Conservation (phyloP, 64 coral and sea anemone species). For the Trachythela sp. region DNA sequence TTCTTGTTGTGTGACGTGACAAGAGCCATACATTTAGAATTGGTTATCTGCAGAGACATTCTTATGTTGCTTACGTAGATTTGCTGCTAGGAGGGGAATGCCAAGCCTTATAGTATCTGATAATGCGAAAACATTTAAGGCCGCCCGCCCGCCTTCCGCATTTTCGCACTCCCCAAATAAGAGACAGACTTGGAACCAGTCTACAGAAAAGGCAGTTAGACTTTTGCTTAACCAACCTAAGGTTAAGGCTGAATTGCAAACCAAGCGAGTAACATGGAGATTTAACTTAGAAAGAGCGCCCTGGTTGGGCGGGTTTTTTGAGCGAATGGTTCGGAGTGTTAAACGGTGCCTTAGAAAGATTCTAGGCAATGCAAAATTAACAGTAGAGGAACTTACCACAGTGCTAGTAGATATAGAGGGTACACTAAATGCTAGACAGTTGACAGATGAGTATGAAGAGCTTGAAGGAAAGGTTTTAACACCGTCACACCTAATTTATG, state of each 20-base stretch:
- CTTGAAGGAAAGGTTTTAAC: background rate
- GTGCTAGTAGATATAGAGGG: background rate
- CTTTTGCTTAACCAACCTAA: background rate
- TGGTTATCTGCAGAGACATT: slow-evolving; percentile 1
- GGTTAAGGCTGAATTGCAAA: background rate
- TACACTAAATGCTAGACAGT: background rate
- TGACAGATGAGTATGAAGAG: slow-evolving; percentile 16
- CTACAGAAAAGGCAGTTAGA: background rate
- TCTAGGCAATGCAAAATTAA: background rate
- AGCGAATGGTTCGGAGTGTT: background rate
- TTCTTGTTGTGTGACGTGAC: slow-evolving; percentile 35
- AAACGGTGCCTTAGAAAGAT: slow-evolving; percentile 5
- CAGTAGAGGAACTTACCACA: background rate
- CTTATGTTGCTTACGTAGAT: background rate
- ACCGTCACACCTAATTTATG: background rate
- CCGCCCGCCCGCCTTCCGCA: no score
- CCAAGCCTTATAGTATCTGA: background rate
- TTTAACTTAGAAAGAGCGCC: slow-evolving; percentile 9
- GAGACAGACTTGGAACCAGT: no score
- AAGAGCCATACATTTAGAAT: background rate
- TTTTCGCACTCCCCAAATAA: no score
- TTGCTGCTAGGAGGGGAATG: background rate
- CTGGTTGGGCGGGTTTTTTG: background rate
- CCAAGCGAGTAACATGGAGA: background rate
- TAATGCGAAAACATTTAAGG: background rate